Evolutionary conservation across 2,888 invertebrate species (phyloP), one percentile per base, ranked within the genome.

Genomic region (Athalia rosae): DNA sequence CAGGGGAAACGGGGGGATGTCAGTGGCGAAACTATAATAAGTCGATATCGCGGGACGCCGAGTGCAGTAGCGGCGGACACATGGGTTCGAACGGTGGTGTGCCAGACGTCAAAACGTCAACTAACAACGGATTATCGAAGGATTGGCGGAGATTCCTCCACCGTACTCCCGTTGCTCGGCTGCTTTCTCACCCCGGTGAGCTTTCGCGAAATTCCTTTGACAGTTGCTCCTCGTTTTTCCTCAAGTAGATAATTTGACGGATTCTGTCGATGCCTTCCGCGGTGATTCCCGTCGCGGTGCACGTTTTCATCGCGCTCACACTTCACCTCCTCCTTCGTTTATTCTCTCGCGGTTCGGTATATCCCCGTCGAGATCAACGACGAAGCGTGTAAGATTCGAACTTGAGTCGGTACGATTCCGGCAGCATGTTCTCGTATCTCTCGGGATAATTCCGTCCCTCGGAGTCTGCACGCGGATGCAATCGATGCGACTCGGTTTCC

Each of bases 21-120:
- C 11, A 53, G 53, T n/a, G 4, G 53, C 53, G 53, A 9, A 53
- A 11, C 53, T 53, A 53, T 53, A 4, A n/a, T 53, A 53, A 53
- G 53, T n/a, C n/a, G n/a, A 53, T 53, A 53, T 28, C 28, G 28
- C 28, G 28, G 2, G 28, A 28, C 28, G 28, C 28, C 28, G 28
- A 28, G 28, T 28, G 28, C 28, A 28, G 28, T 28, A 2, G 28
- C 28, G 64, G 4, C 47, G 9, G 47, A 4, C 13, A 47, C 45
- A 11, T 11, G 61, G 43, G 8, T 64, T 8, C 15, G 15, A 15
- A 1, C 64, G 11, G 28, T 11, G 28, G 11, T n/a, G 28, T 53
- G 9, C 53, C 28, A 50, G 53, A 53, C 84, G 84, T 85, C 84
- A 83, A 84, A 84, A 84, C 82, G 85, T 84, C 84, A 83, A 83